A percentile compares a stretch with the other conserved stretches of the same genome.
Evolutionary conservation across 2,113 vertebrate genomes (phyloP).

Genomic region (Xenopus tropicalis): UCB_Xtro_10.0 CM004443.2:56654001-56654500

Average conservation of each 20-base stretch:
- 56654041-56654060: slow-evolving; percentile 91
- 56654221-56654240: slow-evolving; percentile 67
- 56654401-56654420: slow-evolving; percentile 75
- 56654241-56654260: slow-evolving; percentile 78
- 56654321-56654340: slow-evolving; percentile 78
- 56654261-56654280: slow-evolving; percentile 70
- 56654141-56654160: slow-evolving; percentile 46
- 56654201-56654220: slow-evolving; percentile 44
- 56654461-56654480: slow-evolving; percentile 69
- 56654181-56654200: slow-evolving; percentile 62
- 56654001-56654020: slow-evolving; percentile 53
- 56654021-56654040: slow-evolving; percentile 74
- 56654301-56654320: slow-evolving; percentile 85
- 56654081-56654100: slow-evolving; percentile 84
- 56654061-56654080: slow-evolving; percentile 81
- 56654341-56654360: slow-evolving; percentile 71
- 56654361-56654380: slow-evolving; percentile 90
- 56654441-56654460: slow-evolving; percentile 70
- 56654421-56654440: slow-evolving; percentile 74
- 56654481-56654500: slow-evolving; percentile 60
- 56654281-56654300: slow-evolving; percentile 63
- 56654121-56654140: slow-evolving; percentile 48
- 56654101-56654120: slow-evolving; percentile 54
- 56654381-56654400: slow-evolving; percentile 80
- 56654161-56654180: slow-evolving; percentile 48